A percentile compares a stretch with the other conserved stretches of the same genome.
These are phyloP conservation scores for Glaucopsyche alexis DNA, from an alignment of 2,888 invertebrate genomes.

Conservation along the genomic window DNA sequence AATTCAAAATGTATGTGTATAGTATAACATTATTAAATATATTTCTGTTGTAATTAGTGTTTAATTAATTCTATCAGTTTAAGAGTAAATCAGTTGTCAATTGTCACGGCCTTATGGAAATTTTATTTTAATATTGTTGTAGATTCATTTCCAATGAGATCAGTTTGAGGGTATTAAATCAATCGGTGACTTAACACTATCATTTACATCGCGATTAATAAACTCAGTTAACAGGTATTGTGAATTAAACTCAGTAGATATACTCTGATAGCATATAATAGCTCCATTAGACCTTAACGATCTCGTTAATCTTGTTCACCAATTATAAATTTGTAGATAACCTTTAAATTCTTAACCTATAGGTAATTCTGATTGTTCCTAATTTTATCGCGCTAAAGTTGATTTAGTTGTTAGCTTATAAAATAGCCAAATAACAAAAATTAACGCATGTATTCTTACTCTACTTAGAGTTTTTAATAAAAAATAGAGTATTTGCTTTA, in stretches of 20 bases:
- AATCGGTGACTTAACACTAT: slow-evolving; percentile 25
- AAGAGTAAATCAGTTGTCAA: not conserved
- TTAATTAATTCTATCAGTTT: not conserved
- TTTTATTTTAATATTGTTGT: slow-evolving; percentile 3
- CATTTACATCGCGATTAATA: slow-evolving; percentile 23
- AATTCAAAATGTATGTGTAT: no score
- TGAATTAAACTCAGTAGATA: not conserved
- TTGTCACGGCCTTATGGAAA: slow-evolving; percentile 4
- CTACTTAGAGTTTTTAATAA: no score
- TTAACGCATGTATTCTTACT: no score
- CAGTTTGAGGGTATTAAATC: slow-evolving; percentile 43
- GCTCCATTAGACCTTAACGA: slow-evolving; percentile 12
- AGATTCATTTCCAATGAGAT: slow-evolving; percentile 23
- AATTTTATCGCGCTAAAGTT: not conserved
- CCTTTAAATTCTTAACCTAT: not conserved
- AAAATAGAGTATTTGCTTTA: no score
- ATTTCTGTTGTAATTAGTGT: no score
- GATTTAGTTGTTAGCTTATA: no score
- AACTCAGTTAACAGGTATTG: slow-evolving; percentile 23
- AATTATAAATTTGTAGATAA: slow-evolving; percentile 11
- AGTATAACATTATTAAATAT: no score
- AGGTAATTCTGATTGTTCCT: slow-evolving; percentile 2
- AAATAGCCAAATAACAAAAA: no score
- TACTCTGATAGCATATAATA: not conserved
- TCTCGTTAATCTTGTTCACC: slow-evolving; percentile 10